phyloP scores from a whole-genome alignment of 2,797 vertebrate species.

The Chelidonichthys spinosus region DNA sequence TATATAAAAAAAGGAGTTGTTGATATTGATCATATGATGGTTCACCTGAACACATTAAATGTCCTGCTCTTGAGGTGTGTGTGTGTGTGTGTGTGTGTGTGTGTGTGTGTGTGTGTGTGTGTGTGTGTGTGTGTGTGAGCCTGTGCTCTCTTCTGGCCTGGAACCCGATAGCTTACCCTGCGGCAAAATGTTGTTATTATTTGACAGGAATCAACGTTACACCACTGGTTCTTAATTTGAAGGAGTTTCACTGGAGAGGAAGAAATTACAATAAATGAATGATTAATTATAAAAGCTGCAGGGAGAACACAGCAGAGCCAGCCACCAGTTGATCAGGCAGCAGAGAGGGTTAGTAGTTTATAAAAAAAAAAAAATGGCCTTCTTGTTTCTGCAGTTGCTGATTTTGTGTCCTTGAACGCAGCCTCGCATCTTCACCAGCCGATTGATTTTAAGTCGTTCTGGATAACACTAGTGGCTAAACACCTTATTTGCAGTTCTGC shows the following conservation, averaged over 20 bases:
- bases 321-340: conserved; percentile 26
- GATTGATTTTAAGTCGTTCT: conserved; percentile 23
- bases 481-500: conserved; percentile 32
- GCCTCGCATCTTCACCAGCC: conserved; percentile 22
- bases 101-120: neutral
- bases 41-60: conserved; percentile 13
- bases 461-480: conserved; percentile 26
- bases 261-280: conserved; percentile 32
- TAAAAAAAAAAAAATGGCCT: neutral
- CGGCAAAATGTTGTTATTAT: conserved; percentile 25
- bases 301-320: conserved; percentile 15
- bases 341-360: conserved; percentile 4
- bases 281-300: conserved; percentile 20
- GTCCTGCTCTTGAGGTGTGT: neutral
- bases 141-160: conserved; percentile 22
- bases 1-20: conserved; percentile 23
- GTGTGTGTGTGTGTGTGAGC: neutral
- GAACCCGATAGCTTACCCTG: conserved; percentile 15
- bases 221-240: conserved; percentile 36
- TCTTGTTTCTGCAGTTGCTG: conserved; percentile 24
- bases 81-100: neutral
- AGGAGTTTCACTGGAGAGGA: conserved; percentile 21
- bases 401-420: conserved; percentile 50
- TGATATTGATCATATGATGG: conserved; percentile 40
- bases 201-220: conserved; percentile 31